Base-by-base conservation (phyloP, 2,113 vertebrate genomes). In the Phalacrocorax carbo region DNA sequence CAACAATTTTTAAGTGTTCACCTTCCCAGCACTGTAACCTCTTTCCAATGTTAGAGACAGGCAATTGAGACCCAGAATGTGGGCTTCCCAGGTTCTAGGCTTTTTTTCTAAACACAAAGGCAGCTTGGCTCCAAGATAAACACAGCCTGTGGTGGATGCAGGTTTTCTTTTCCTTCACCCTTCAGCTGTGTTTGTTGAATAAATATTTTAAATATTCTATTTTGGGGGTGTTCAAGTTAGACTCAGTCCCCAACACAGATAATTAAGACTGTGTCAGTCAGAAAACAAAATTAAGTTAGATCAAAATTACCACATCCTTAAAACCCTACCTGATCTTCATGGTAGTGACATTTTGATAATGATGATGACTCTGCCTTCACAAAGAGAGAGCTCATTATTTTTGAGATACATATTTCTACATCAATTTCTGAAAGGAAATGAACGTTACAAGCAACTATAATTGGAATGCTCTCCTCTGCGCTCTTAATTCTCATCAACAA, bases 371-470 rank as follows among this genome's bases (percentile, higher is more conserved):
- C 55, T 88, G 36, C 36, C 46, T 91, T 89, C 36, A 86, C 52
- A 92, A 79, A 92, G 55, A 38, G 19, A 86, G 48, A 91, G 46
- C 77, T 96, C 86, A 89, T 95, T 94, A 95, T 91, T 95, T 94
- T 84, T 87, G 44, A 93, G 77, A 97, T 79, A 89, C 20, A 6
- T 93, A 90, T 86, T 96, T 94, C 88, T 60, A 64, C 70, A 91
- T 65, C 73, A 91, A 51, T 94, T 94, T 91, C 73, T 84, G 83
- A 92, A 93, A 90, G 85, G 46, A 96, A 97, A 96, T 90, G 54
- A 96, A 82, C 30, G 69, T 71, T 85, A 76, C 30, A 82, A 89
- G 68, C 40, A 91, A 79, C 36, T 55, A 42, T 79, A 94, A 95
- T 76, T 94, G 81, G 83, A 97, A 93, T 65, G 44, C 22, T 84